These are phyloP conservation scores for Wiebesia pumilae DNA, from an alignment of 1,140 invertebrate genomes.

Conservation along the genomic window DNA sequence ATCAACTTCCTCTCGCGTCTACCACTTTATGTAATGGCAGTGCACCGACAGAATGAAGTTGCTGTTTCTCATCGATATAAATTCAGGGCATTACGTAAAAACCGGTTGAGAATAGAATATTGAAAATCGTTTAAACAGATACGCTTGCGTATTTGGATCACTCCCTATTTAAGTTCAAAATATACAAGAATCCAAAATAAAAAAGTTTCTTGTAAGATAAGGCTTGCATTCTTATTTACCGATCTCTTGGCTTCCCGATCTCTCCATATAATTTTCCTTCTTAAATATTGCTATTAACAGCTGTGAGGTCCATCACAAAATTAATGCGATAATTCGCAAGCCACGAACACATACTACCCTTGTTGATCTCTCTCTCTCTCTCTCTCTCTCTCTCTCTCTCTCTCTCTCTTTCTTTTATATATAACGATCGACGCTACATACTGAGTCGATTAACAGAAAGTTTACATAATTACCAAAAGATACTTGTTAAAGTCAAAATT, in stretches of 20 bases:
- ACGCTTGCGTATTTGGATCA: neutral
- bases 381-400: constrained; percentile 11
- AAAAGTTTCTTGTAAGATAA: neutral
- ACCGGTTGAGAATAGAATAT: constrained; percentile 27
- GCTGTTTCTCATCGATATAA: constrained; percentile 41
- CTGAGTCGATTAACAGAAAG: constrained; percentile 27
- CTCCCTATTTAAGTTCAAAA: neutral
- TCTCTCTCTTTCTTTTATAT: neutral
- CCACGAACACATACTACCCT: neutral
- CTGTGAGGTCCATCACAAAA: constrained; percentile 22
- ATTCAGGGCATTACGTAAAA: constrained; percentile 46
- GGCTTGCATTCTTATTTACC: constrained; percentile 36
- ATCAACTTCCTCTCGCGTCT: neutral
- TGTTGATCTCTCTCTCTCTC: neutral
- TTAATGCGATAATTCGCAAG: constrained; percentile 44
- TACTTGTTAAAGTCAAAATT: too few species aligned
- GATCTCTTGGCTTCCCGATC: neutral
- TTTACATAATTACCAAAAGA: constrained; percentile 33
- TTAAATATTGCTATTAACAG: constrained; percentile 30
- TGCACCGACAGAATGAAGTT: constrained; percentile 16
- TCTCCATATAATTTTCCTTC: constrained; percentile 38
- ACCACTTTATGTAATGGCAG: neutral
- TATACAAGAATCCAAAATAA: constrained; percentile 2
- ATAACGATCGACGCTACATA: constrained; percentile 25
- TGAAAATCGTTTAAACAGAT: constrained; percentile 49